Percentiles rank a stretch among this genome's conserved stretches.
These are phyloP conservation scores for Toxotes lorentzi DNA, from an alignment of 2,797 vertebrate genomes.

Conservation along the genomic window DNA sequence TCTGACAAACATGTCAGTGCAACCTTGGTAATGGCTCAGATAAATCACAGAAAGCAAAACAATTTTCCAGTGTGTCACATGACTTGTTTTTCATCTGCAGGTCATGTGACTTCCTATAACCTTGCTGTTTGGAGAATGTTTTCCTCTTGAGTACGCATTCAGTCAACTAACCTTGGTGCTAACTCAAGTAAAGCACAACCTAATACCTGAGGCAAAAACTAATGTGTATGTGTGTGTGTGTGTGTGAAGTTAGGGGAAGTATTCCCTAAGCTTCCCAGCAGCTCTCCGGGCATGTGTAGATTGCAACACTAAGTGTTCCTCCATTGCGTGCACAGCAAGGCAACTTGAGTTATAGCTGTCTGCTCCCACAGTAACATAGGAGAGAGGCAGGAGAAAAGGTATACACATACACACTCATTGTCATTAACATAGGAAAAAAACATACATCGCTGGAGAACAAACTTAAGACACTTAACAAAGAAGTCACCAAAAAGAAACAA, in stretches of 20 bases:
- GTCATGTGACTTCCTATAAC: constrained; percentile 43
- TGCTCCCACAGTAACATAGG: constrained; percentile 39
- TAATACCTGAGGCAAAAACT: constrained; percentile 50
- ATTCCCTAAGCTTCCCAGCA: constrained; percentile 66
- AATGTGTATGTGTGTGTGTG: constrained; percentile 9
- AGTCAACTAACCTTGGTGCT: constrained; percentile 53
- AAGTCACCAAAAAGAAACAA: constrained; percentile 22
- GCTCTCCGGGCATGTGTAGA: constrained; percentile 56
- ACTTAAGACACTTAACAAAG: constrained; percentile 28
- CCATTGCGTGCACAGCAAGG: constrained; percentile 49
- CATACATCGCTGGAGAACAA: constrained; percentile 22
- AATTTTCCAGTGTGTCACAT: neutral
- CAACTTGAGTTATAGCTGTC: constrained; percentile 42
- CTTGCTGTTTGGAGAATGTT: constrained; percentile 43
- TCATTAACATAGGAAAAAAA: constrained; percentile 21
- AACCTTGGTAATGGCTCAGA: constrained; percentile 2
- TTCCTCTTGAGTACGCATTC: constrained; percentile 49
- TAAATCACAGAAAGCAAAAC: neutral
- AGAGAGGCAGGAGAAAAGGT: constrained; percentile 24
- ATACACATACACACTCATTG: constrained; percentile 5
- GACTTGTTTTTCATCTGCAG: constrained; percentile 8
- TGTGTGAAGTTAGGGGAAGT: constrained; percentile 42
- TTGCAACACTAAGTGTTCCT: constrained; percentile 51
- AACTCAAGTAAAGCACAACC: constrained; percentile 55
- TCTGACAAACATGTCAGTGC: constrained; percentile 26